Evolutionary conservation across 2,888 invertebrate genomes (phyloP), one percentile per base, ranked within the genome.

Genomic region (Aphidoletes aphidimyza): DNA sequence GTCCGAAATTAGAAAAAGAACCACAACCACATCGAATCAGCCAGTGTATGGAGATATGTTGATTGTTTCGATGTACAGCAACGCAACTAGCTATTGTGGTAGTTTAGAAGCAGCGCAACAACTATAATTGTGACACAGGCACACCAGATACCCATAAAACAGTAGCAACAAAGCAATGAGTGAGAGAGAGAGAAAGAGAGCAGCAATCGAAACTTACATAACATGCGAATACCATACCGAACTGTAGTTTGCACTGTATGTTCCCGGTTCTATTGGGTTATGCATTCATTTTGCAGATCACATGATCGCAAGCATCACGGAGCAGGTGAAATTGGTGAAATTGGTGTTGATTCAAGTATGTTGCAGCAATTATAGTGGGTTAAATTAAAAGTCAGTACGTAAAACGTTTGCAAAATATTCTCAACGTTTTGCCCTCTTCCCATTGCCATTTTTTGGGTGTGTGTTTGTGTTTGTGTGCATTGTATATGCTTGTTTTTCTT

Each of bases 1-100:
- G 81, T 81, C 37, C 37, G 81, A 81, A 81, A 81, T 81, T 81
- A 81, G 81, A 81, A 81, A 81, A 81, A 81, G 81, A 81, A 22
- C 81, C 81, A 37, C 81, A 81, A 81, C 81, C 81, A 81, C 37
- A 81, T 37, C 22, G 81, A 81, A 81, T 81, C 37, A 81, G 81
- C 37, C n/a, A 81, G 22, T 37, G n/a, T 37, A 81, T 81, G 81
- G 30, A 69, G 54, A 54, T 5, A 54, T 54, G 54, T 54, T 54
- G 54, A 54, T 54, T 54, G 54, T 54, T 54, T 54, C 26, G 54
- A 11, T 54, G 11, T n/a, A 54, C 5, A 26, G 54, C 54, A 2
- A 26, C 2, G 11, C 1, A 22, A 54, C 54, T 54, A n/a, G 14
- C 30, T 69, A 11, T 69, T 69, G 69, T 17, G 69, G 30, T 69